These are phyloP conservation scores for Ceryle rudis DNA, from an alignment of 2,797 vertebrate genomes.

Conservation along the genomic window DNA sequence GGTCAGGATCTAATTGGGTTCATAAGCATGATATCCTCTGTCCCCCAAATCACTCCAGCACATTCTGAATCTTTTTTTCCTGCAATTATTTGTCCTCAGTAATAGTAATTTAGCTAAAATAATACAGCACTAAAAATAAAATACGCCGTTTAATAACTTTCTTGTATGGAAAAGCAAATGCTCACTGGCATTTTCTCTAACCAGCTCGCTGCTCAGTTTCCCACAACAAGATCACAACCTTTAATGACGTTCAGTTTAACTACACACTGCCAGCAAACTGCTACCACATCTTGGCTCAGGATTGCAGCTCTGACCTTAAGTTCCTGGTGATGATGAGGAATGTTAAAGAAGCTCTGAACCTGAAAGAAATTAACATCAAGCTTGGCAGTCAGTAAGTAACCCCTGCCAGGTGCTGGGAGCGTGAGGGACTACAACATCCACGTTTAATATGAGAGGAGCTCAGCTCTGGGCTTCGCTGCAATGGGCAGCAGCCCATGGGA, in stretches of 20 bases:
- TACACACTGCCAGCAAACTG: slow-evolving; percentile 81
- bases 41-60: not conserved
- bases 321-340: slow-evolving; percentile 84
- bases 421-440: rapidly evolving
- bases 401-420: not conserved
- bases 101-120: not conserved
- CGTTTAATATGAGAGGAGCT: not conserved
- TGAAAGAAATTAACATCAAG: slow-evolving; percentile 79
- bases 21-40: not conserved
- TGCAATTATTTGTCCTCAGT: not conserved
- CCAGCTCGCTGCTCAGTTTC: slow-evolving; percentile 70
- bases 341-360: slow-evolving; percentile 37
- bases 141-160: not conserved
- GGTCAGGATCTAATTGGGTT: slow-evolving; percentile 9
- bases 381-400: slow-evolving; percentile 80
- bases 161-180: not conserved
- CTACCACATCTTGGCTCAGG: slow-evolving; percentile 84
- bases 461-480: not conserved
- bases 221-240: slow-evolving; percentile 68
- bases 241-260: slow-evolving; percentile 72
- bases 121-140: not conserved
- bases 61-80: not conserved
- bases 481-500: not conserved
- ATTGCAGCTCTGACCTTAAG: slow-evolving; percentile 82
- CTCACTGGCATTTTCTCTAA: not conserved